Base-by-base conservation (phyloP, 2,888 invertebrate genomes). In the Mimachlamys varia region DNA sequence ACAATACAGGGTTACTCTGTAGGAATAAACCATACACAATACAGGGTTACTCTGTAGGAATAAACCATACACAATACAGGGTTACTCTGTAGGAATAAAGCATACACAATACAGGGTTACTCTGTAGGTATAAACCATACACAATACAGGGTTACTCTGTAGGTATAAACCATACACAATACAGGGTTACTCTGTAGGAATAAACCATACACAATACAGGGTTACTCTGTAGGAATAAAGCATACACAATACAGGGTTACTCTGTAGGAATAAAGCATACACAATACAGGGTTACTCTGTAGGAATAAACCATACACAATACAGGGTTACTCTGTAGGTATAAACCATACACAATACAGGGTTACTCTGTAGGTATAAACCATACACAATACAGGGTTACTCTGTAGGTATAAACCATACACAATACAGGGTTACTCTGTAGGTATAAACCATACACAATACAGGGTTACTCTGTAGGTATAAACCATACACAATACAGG, bases 61-160 rank as follows among this genome's bases (percentile, higher is more conserved):
- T n/a, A n/a, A n/a, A n/a, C n/a, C n/a, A n/a, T n/a, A n/a, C n/a
- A n/a, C n/a, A n/a, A 97, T 99, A 99, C 93, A 99, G 97, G 53
- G 99, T 99, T 0, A 99, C 99, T 90, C 99, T 99, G 97, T 88
- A 97, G n/a, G n/a, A n/a, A n/a, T n/a, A n/a, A n/a, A n/a, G n/a
- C n/a, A n/a, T n/a, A n/a, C n/a, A n/a, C n/a, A n/a, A 97, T 99
- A 99, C 93, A 99, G 97, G 53, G 99, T 99, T 0, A 99, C 99
- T 90, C 99, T 99, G 97, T 88, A 97, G n/a, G n/a, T n/a, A n/a
- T n/a, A n/a, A n/a, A n/a, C n/a, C n/a, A n/a, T n/a, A n/a, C n/a
- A n/a, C n/a, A n/a, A 97, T 99, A 99, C 93, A 99, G 97, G 53
- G 99, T 99, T 0, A 99, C 99, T 90, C 99, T 99, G 97, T 88